These are phyloP conservation scores for Oreochromis mossambicus DNA, from an alignment of 2,797 vertebrate genomes.

Conservation along the genomic window DNA sequence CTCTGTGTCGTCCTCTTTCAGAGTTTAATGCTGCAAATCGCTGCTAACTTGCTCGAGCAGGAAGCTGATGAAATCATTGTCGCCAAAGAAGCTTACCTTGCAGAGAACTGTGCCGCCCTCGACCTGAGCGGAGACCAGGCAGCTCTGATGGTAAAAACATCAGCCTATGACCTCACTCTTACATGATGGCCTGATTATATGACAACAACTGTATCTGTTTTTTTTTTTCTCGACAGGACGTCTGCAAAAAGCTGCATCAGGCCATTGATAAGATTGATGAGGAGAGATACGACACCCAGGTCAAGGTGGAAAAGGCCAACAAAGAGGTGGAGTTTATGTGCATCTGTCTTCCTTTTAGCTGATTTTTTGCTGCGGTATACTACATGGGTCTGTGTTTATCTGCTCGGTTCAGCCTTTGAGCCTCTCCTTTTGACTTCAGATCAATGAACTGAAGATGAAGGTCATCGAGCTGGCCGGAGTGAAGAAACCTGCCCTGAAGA, in stretches of 20 bases:
- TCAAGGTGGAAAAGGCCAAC: constrained; percentile 80
- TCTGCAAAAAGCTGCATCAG: constrained; percentile 81
- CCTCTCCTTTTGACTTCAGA: constrained; percentile 61
- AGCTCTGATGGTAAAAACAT: constrained; percentile 60
- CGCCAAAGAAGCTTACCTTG: constrained; percentile 58
- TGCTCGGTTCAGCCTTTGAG: not conserved
- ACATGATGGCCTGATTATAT: not conserved
- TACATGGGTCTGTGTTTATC: not conserved
- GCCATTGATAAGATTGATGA: constrained; percentile 86
- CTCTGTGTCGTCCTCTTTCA: constrained; percentile 36
- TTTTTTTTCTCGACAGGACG: constrained; percentile 69
- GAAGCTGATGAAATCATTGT: constrained; percentile 44
- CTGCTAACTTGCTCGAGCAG: constrained; percentile 31
- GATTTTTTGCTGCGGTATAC: not conserved
- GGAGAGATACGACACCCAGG: constrained; percentile 86
- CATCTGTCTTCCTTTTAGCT: not conserved
- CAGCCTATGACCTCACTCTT: not conserved
- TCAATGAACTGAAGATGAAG: constrained; percentile 92
- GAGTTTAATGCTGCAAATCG: constrained; percentile 78
- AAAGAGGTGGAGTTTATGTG: constrained; percentile 82
- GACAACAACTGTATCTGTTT: not conserved
- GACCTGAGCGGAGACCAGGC: constrained; percentile 41
- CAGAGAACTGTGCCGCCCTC: constrained; percentile 30
- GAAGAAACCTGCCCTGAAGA: constrained; percentile 88
- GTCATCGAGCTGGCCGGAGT: constrained; percentile 91